Base-by-base conservation (phyloP, 2,113 vertebrate species). In the Labeo catla region DNA sequence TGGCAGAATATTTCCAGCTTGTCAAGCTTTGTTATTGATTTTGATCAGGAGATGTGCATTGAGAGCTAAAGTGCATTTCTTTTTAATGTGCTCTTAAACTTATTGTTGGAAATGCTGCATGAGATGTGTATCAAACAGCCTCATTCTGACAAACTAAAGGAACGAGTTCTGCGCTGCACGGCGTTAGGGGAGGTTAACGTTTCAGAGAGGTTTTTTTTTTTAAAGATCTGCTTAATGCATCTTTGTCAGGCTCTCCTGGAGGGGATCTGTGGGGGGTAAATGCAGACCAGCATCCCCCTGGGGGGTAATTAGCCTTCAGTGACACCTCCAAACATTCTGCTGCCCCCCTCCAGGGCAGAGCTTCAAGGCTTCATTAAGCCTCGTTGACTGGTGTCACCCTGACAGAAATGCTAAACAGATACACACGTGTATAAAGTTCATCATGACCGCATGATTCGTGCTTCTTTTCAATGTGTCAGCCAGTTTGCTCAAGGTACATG, bases 221-320 rank as follows among this genome's bases (percentile, higher is more conserved):
- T 54, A 78, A 77, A 86, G 87, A 78, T 36, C 87, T 90, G 87
- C 66, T 88, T 88, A 90, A 90, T 90, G 89, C 89, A 90, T 90
- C 89, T 90, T 90, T 90, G 89, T 90, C 89, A 89, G 84, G 84
- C 81, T 66, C 70, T 87, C 89, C 87, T 87, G 59, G 80, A 88
- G 89, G 85, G 74, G 80, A 81, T 90, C 87, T 49, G 39, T 77
- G 84, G 87, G 89, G 87, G 89, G 89, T 90, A 90, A 88, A 88
- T 87, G 83, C 80, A 88, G 86, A 86, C 87, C 83, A 66, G 74
- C 80, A 45, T 87, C 76, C 86, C 86, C 87, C 84, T 86, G 61
- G 87, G 89, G 89, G 89, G 89, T 90, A 90, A 90, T 90, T 90
- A 90, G 89, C 89, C 87, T 90, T 88, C 80, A 88, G 89, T 90